A percentile compares a stretch with the other conserved stretches of the same genome.
These are phyloP conservation scores for Trissonchulus latispiculum DNA, from an alignment of 2,888 invertebrate species.

Conservation along the genomic window DNA sequence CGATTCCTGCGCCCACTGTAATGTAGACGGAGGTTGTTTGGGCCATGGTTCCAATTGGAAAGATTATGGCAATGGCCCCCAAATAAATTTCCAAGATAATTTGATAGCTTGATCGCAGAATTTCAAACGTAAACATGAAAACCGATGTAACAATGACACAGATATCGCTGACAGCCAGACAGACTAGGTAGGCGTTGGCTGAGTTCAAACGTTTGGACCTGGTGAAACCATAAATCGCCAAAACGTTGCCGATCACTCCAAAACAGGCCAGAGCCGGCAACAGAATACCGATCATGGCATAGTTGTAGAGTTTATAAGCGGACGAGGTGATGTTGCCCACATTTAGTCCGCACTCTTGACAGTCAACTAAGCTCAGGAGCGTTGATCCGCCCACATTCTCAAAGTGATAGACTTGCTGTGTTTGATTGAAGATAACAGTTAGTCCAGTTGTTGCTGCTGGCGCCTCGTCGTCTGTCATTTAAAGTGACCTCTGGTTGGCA, in stretches of 20 bases:
- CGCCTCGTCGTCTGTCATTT: too few relatives aligned
- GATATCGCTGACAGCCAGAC: neutral
- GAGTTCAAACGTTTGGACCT: too few relatives aligned
- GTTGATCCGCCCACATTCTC: too few relatives aligned
- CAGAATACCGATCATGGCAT: conserved; percentile 37
- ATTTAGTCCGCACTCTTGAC: too few relatives aligned
- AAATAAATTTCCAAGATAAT: neutral
- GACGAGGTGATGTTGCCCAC: too few relatives aligned
- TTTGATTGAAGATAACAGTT: too few relatives aligned
- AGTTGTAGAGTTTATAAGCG: conserved; percentile 32
- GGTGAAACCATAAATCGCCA: too few relatives aligned
- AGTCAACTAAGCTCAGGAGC: too few relatives aligned
- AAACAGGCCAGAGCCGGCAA: conserved; percentile 37
- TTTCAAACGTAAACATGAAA: neutral
- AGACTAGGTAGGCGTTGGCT: neutral
- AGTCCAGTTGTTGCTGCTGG: too few relatives aligned
- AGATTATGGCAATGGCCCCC: neutral
- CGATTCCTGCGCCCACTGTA: neutral
- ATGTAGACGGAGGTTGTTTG: neutral
- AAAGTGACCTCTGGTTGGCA: too few relatives aligned
- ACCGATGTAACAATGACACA: neutral
- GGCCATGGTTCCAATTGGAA: neutral
- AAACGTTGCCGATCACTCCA: conserved; percentile 34
- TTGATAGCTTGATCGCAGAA: neutral
- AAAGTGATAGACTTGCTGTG: too few relatives aligned